Base-by-base conservation (phyloP, 2,113 vertebrate genomes). In the Anser brachyrhynchus region DNA sequence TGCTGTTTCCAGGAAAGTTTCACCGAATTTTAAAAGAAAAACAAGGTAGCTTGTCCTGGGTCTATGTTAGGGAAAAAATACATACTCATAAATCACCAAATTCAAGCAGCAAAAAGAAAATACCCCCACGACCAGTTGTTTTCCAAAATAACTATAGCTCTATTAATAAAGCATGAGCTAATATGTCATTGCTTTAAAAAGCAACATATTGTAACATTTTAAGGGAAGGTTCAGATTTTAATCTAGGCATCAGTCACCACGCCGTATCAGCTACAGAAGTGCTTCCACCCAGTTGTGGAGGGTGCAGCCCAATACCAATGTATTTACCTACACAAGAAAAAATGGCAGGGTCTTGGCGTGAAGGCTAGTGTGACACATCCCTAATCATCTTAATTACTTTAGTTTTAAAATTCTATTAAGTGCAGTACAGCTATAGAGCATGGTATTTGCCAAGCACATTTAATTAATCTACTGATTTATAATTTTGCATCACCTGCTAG, bases 261-360 rank as follows among this genome's bases (percentile, higher is more conserved):
- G 3, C 18, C 14, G 4, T 3, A 15, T 6, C 1, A 3, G 70
- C 52, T 22, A 0, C 17, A 55, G 87, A 35, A 31, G 10, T 3
- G 81, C 35, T 76, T 77, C 57, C 51, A 64, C 81, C 84, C 94
- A 85, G 84, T 81, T 41, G 89, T 14, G 64, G 17, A 2, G 76
- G 74, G 55, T 22, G 25, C 91, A 92, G 77, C 76, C 70, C 91
- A 52, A 0, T 0, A 1, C 84, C 20, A 28, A 54, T 3, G 8
- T 19, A 46, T 51, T 90, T 64, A 29, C 37, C 52, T 6, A 14
- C 6, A 10, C 29, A 17, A 6, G 43, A 29, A 29, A 59, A 66
- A 43, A 0, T 26, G 88, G 76, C 86, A 89, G 76, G 44, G 65
- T 31, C 59, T 65, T 17, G 37, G 31, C 18, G 22, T 0, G 22